Evolutionary conservation across 1,140 invertebrate species (phyloP).

Genomic region (Penaeus vannamei): DNA sequence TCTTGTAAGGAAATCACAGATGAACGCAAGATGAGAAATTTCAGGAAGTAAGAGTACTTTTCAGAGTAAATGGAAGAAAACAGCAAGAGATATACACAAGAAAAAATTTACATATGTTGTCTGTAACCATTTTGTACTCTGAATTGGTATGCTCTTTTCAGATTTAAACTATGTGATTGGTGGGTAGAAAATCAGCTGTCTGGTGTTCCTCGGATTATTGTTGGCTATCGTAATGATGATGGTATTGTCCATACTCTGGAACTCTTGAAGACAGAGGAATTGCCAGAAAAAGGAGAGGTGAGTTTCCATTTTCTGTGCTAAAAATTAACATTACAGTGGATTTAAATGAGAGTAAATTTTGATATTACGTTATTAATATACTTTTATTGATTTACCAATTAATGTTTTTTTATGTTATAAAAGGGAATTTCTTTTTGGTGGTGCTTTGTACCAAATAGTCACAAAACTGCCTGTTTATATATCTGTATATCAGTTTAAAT

Average conservation of each 20-base stretch:
- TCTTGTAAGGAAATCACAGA: not conserved
- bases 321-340: no score
- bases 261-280: conserved; percentile 22
- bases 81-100: not conserved
- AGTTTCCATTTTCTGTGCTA: not conserved
- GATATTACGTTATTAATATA: no score
- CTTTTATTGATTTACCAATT: no score
- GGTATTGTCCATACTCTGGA: conserved; percentile 48
- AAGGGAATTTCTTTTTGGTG: no score
- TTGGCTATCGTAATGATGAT: conserved; percentile 39
- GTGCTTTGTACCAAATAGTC: no score
- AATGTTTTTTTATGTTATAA: no score
- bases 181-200: conserved; percentile 39
- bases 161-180: conserved; percentile 25
- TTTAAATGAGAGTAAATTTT: no score
- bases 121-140: no score
- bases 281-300: conserved; percentile 23
- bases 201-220: conserved; percentile 43
- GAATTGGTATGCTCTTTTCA: not conserved
- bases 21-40: not conserved
- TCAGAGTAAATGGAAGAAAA: not conserved
- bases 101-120: not conserved
- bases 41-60: not conserved
- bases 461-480: no score
- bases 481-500: no score